A percentile compares a stretch with the other conserved stretches of the same genome.
Evolutionary conservation across 2,797 vertebrate species (phyloP).

Genomic region (Pogonophryne albipinna): DNA sequence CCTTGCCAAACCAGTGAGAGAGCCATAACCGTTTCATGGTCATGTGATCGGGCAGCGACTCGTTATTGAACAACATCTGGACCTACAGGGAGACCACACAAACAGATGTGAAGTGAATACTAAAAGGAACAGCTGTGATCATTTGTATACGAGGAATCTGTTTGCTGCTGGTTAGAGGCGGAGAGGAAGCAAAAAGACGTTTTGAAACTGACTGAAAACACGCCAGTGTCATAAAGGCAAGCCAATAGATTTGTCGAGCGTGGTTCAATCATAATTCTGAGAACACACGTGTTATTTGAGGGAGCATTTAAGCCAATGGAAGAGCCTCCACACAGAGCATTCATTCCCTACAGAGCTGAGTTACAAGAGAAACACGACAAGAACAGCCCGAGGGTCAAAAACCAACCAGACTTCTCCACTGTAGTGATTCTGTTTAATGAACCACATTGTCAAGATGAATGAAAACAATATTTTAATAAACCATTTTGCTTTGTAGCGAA

Average conservation of each 20-base stretch:
- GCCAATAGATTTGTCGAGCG: not conserved
- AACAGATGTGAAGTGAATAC: conserved; percentile 41
- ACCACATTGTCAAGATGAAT: not conserved
- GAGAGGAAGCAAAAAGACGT: not conserved
- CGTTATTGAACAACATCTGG: conserved; percentile 94
- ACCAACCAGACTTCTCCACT: not conserved
- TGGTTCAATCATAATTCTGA: not conserved
- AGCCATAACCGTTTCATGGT: conserved; percentile 98
- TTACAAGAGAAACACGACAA: not conserved
- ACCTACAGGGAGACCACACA: conserved; percentile 84
- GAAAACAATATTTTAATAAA: not conserved
- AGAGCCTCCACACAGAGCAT: not conserved
- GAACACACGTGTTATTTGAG: not conserved
- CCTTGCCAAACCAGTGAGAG: conserved; percentile 97
- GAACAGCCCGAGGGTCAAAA: not conserved
- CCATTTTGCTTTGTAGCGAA: not conserved
- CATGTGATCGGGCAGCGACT: conserved; percentile 96
- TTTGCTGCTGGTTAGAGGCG: not conserved
- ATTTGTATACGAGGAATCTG: not conserved
- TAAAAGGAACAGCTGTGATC: conserved; percentile 20
- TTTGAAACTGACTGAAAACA: not conserved
- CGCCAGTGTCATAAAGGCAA: not conserved
- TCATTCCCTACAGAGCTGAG: not conserved
- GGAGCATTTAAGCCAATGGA: not conserved
- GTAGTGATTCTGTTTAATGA: not conserved